Percentiles rank a stretch among this genome's conserved stretches.
Conservation (phyloP, 2,797 vertebrate species). For the Erithacus rubecula region DNA sequence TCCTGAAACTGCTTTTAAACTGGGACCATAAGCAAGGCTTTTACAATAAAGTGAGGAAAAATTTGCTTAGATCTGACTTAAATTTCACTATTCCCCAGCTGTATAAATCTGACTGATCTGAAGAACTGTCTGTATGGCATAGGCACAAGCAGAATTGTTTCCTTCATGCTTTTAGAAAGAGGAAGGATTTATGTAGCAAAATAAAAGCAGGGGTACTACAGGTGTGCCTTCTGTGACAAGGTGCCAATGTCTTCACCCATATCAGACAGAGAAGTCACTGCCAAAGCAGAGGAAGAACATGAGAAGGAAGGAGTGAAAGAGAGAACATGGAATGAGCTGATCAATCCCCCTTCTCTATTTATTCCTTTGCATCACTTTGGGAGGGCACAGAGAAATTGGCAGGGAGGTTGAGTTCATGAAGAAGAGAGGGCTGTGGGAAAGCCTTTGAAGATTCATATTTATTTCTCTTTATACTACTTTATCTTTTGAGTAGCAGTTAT, state of each 20-base stretch:
- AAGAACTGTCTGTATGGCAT: neutral
- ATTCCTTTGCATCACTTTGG: fast-evolving
- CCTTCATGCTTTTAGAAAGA: neutral
- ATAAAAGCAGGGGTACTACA: neutral
- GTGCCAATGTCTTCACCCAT: neutral
- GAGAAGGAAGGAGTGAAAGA: neutral
- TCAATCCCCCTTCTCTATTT: fast-evolving
- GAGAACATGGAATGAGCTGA: neutral
- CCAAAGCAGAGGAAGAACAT: neutral
- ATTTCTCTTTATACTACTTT: neutral
- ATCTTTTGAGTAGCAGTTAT: neutral
- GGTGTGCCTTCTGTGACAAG: neutral
- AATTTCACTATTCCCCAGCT: neutral
- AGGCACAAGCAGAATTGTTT: neutral
- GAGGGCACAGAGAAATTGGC: neutral
- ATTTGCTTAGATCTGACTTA: neutral
- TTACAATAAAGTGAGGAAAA: neutral
- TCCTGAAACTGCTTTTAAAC: neutral
- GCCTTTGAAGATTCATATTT: neutral
- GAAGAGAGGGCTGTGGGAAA: fast-evolving
- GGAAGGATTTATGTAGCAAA: neutral
- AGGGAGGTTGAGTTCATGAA: neutral
- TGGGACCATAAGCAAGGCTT: neutral
- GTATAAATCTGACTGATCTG: neutral
- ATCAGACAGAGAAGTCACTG: fast-evolving